phyloP scores from a whole-genome alignment of 2,797 vertebrate genomes.

The Petrocephalus sullivani region DNA sequence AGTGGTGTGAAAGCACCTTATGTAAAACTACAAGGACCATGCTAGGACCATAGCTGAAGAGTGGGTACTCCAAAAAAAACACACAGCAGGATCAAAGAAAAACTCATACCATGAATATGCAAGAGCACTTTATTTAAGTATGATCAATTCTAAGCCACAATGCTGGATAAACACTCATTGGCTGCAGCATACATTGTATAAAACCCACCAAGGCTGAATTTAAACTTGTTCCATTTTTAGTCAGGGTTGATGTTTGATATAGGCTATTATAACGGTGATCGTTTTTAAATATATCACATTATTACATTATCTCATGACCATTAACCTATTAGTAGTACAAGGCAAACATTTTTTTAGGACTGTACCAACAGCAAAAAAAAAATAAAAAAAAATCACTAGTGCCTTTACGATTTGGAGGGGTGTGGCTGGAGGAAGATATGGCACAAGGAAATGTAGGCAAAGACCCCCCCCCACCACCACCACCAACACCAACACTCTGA shows the following conservation, averaged over 20 bases:
- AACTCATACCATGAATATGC: slow-evolving; percentile 29
- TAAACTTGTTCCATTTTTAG: slow-evolving; percentile 25
- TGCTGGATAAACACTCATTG: slow-evolving; percentile 54
- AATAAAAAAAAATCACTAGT: slow-evolving; percentile 25
- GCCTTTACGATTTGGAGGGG: slow-evolving; percentile 14
- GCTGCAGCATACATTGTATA: slow-evolving; percentile 53
- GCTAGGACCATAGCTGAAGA: neutral
- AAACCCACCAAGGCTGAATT: slow-evolving; percentile 51
- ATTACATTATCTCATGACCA: slow-evolving; percentile 39
- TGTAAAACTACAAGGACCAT: neutral
- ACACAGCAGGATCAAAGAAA: neutral
- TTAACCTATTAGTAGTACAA: slow-evolving; percentile 49
- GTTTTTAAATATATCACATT: slow-evolving; percentile 22
- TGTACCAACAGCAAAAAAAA: slow-evolving; percentile 23
- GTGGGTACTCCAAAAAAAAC: neutral
- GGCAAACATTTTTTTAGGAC: slow-evolving; percentile 45
- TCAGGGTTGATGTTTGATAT: neutral
- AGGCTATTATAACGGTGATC: neutral
- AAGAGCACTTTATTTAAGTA: slow-evolving; percentile 57
- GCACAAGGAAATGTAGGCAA: neutral
- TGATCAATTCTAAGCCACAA: slow-evolving; percentile 68
- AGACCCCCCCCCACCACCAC: neutral
- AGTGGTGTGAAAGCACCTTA: neutral
- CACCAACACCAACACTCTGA: neutral
- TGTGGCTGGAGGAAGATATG: neutral